A percentile compares a stretch with the other conserved stretches of the same genome.
Conservation (phyloP, 2,888 invertebrate genomes). For the Melangyna quadrimaculata region DNA sequence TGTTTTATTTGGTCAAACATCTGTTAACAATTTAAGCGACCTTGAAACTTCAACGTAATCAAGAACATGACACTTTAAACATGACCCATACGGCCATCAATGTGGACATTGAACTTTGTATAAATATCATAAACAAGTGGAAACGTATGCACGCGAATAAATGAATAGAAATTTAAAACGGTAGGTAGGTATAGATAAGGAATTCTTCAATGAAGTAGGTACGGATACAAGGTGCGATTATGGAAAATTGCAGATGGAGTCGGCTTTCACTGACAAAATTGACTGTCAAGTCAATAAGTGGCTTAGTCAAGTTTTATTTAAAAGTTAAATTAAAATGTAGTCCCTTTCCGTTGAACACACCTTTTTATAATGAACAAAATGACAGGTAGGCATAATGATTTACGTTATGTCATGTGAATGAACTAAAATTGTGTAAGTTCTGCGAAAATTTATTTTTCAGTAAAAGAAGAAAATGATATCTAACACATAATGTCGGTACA, state of each 20-base stretch:
- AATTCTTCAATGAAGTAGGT: not conserved
- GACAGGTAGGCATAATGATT: not conserved
- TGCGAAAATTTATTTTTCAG: not conserved
- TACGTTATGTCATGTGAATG: not conserved
- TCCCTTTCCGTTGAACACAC: not conserved
- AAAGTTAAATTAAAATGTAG: not conserved
- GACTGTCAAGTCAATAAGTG: not conserved
- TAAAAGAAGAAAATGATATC: not conserved
- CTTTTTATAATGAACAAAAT: not conserved
- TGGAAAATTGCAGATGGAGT: not conserved
- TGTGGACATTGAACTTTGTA: slow-evolving; percentile 59
- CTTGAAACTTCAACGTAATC: slow-evolving; percentile 17
- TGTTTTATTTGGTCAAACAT: slow-evolving; percentile 20
- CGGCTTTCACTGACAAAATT: not conserved
- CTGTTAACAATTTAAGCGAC: slow-evolving; percentile 15
- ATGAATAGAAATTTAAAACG: slow-evolving; percentile 21
- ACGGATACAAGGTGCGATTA: not conserved
- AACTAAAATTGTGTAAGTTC: not conserved
- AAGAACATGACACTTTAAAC: slow-evolving; percentile 24
- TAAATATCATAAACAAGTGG: slow-evolving; percentile 17
- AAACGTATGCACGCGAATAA: slow-evolving; percentile 26
- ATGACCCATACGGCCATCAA: slow-evolving; percentile 15
- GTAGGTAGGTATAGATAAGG: not conserved
- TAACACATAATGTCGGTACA: not conserved
- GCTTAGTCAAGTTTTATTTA: not conserved